phyloP scores from a whole-genome alignment of 2,888 invertebrate genomes.

The Chymomyza amoena region DNA sequence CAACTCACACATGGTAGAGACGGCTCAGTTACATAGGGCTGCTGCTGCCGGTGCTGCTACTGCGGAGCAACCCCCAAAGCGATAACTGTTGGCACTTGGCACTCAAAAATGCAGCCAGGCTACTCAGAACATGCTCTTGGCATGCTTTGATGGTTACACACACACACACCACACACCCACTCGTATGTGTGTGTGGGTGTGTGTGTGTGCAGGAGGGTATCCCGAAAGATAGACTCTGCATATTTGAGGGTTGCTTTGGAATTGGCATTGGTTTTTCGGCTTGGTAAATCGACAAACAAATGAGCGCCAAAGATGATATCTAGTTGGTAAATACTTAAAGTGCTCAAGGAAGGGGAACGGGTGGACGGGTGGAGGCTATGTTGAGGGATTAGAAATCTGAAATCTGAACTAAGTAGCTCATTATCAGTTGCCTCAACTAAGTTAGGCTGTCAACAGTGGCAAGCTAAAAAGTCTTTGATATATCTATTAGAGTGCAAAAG shows the following conservation, averaged over 20 bases:
- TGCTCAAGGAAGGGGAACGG: not conserved
- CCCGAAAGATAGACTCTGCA: not conserved
- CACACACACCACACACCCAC: no score
- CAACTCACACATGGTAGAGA: not conserved
- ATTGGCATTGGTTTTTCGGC: not conserved
- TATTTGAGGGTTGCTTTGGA: not conserved
- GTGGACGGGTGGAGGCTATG: no score
- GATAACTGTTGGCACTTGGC: constrained; percentile 6
- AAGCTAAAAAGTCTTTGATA: not conserved
- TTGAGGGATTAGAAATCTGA: not conserved
- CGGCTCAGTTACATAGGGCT: not conserved
- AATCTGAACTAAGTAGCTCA: not conserved
- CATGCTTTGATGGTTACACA: constrained; percentile 5
- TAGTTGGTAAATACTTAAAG: not conserved
- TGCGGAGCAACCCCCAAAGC: not conserved
- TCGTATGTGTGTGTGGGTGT: not conserved
- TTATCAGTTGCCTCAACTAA: not conserved
- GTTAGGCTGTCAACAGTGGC: not conserved
- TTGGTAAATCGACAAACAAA: not conserved
- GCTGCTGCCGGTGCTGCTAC: not conserved
- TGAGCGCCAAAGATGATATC: not conserved
- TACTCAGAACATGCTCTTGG: constrained; percentile 46
- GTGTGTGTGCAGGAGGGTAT: not conserved
- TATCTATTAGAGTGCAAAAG: not conserved
- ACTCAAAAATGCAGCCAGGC: constrained; percentile 64